phyloP scores from a whole-genome alignment of 37 sponge, comb jelly and placozoan genomes.

The Diacarnus erythraeanus region DNA sequence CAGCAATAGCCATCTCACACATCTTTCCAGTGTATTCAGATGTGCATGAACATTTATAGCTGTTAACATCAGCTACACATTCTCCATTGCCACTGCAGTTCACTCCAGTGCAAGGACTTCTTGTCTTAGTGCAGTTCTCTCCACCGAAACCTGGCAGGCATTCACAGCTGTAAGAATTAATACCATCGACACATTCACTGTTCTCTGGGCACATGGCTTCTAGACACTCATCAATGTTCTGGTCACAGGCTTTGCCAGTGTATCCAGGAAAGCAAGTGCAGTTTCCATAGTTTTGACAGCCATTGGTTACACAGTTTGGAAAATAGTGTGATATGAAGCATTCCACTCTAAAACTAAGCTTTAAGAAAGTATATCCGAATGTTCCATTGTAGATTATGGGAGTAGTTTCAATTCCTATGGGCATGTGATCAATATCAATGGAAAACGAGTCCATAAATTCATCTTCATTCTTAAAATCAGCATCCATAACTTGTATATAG shows the following conservation, averaged over 20 bases:
- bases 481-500: background rate
- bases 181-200: background rate
- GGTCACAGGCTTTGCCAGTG: background rate
- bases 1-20: too few species aligned
- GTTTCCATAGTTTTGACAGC: background rate
- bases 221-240: background rate
- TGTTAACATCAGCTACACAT: background rate
- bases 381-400: background rate
- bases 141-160: background rate
- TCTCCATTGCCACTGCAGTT: background rate
- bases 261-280: background rate
- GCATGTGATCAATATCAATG: background rate
- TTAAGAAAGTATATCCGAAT: background rate
- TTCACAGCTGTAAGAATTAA: background rate
- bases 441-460: background rate
- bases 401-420: background rate
- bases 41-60: background rate
- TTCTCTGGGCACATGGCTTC: background rate
- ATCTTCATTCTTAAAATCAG: background rate
- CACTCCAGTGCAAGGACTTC: background rate
- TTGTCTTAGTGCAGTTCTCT: background rate
- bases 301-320: background rate
- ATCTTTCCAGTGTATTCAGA: background rate
- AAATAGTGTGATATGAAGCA: background rate
- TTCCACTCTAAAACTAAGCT: background rate